phyloP scores from a whole-genome alignment of 2,113 vertebrate species.

The Rhabdomys dilectus region DNA sequence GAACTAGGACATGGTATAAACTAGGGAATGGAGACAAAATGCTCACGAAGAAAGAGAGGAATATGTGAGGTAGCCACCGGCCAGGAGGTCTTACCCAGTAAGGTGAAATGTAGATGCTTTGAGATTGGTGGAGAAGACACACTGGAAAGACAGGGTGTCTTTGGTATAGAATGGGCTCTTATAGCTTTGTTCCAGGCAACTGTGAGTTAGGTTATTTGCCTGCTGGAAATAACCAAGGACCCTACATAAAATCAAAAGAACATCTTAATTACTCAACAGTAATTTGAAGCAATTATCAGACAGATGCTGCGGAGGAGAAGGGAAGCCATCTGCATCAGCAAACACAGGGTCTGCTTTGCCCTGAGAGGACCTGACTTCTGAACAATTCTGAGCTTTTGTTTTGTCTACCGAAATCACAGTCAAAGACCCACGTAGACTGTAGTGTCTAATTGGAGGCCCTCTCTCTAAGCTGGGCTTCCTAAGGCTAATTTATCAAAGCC shows the following conservation, averaged over 20 bases:
- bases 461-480: background rate
- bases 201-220: background rate
- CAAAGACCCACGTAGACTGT: slow-evolving; percentile 2
- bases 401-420: slow-evolving; percentile 28
- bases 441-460: background rate
- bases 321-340: background rate
- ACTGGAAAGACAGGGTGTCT: background rate
- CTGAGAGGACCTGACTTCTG: background rate
- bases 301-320: background rate
- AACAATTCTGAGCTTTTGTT: slow-evolving; percentile 48
- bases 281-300: background rate
- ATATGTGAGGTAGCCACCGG: no score
- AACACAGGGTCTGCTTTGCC: background rate
- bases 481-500: background rate
- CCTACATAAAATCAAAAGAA: background rate
- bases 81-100: background rate
- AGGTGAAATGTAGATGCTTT: background rate
- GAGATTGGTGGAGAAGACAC: no score
- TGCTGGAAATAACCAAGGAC: no score
- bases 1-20: background rate
- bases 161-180: background rate
- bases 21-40: background rate
- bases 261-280: background rate
- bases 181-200: background rate
- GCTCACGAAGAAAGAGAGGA: no score